phyloP scores from a whole-genome alignment of 2,888 invertebrate genomes.

The Heterodera filipjevi region DNA sequence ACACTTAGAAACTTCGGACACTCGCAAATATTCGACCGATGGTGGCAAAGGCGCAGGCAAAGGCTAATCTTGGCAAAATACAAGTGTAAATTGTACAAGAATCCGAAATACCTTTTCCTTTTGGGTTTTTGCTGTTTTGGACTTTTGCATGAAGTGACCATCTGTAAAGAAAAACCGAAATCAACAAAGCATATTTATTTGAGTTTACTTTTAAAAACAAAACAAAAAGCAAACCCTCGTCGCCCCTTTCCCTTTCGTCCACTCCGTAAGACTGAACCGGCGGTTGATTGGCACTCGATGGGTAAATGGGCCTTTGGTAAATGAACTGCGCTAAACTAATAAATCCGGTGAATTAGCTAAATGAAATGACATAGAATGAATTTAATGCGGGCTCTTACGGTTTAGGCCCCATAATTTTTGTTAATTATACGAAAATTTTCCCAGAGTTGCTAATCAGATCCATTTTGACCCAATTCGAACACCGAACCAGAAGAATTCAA shows the following conservation, averaged over 20 bases:
- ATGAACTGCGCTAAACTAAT: conserved; percentile 50
- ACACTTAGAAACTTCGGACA: conserved; percentile 36
- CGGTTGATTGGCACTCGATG: conserved; percentile 26
- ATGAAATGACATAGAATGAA: background rate
- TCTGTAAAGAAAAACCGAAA: background rate
- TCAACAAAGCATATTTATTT: background rate
- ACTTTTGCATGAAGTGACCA: background rate
- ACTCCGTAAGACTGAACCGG: conserved; percentile 1
- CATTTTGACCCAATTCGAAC: too few species aligned
- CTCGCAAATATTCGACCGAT: conserved; percentile 39
- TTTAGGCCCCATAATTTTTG: too few species aligned
- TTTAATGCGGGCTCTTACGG: background rate
- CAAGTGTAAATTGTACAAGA: conserved; percentile 11
- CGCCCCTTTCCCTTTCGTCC: conserved; percentile 40
- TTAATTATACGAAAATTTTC: too few species aligned
- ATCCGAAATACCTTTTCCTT: conserved; percentile 23
- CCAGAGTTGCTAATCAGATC: too few species aligned
- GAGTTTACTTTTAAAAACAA: too few species aligned
- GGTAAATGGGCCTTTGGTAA: conserved; percentile 41
- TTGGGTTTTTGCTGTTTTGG: background rate
- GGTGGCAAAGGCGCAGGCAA: conserved; percentile 34
- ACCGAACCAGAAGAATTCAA: too few species aligned
- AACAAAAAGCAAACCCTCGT: conserved; percentile 41
- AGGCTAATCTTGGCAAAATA: conserved; percentile 8
- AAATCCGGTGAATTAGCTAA: too few species aligned